Evolutionary conservation across 2,797 vertebrate genomes (phyloP).

Genomic region (Thamnophis elegans): DNA sequence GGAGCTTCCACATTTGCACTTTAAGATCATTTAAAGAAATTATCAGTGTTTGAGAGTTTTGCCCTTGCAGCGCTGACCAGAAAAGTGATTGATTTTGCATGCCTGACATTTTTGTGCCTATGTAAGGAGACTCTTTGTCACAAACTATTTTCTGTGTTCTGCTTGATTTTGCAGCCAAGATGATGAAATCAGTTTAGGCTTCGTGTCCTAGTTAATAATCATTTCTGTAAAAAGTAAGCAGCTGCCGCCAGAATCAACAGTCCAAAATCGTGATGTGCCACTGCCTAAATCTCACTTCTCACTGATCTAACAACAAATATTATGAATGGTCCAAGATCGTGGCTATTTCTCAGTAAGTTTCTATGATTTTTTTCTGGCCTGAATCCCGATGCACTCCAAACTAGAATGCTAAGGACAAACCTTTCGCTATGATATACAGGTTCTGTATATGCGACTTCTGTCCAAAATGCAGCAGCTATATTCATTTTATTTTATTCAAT

Average conservation of each 20-base stretch:
- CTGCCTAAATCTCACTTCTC: neutral
- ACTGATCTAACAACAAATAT: neutral
- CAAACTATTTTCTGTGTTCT: neutral
- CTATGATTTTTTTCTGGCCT: neutral
- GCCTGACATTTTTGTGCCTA: neutral
- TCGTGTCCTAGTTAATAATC: neutral
- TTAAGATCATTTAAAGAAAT: neutral
- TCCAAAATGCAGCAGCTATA: neutral
- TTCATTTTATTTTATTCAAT: neutral
- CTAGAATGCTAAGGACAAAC: neutral
- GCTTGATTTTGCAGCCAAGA: neutral
- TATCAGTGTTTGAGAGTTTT: neutral
- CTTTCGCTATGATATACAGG: neutral
- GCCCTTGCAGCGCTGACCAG: neutral
- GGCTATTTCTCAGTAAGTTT: neutral
- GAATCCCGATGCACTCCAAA: neutral
- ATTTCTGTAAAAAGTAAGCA: neutral
- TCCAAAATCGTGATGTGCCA: no score
- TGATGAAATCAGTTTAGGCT: neutral
- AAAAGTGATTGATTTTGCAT: neutral
- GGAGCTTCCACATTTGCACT: neutral
- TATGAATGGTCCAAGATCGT: neutral
- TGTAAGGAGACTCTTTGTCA: neutral
- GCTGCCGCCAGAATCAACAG: neutral
- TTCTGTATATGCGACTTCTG: neutral